Evolutionary conservation across 2,888 invertebrate genomes (phyloP).

Genomic region (Sphaerophoria taeniata): DNA sequence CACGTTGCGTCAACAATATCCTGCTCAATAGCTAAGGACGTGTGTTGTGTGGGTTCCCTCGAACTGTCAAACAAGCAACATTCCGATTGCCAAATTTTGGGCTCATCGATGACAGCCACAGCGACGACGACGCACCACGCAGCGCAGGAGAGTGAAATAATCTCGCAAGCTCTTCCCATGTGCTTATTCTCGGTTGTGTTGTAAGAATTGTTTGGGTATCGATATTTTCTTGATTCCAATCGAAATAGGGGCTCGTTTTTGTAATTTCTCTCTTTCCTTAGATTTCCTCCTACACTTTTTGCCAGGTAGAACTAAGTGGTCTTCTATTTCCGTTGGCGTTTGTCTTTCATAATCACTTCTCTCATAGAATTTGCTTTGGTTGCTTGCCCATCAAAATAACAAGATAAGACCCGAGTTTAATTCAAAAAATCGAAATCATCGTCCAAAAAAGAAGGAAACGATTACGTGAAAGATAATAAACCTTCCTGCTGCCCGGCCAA

Average conservation of each 20-base stretch:
- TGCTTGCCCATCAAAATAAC: not conserved
- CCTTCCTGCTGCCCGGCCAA: slow-evolving; percentile 3
- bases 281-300: not conserved
- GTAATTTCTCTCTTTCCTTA: not conserved
- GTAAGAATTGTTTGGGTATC: not conserved
- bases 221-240: not conserved
- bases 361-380: not conserved
- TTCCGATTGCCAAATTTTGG: not conserved
- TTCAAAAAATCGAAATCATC: slow-evolving; percentile 1
- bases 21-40: not conserved
- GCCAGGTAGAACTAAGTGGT: not conserved
- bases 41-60: not conserved
- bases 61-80: slow-evolving; percentile 5
- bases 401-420: slow-evolving; percentile 20
- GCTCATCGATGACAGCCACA: too few relatives aligned
- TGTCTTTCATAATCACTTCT: not conserved
- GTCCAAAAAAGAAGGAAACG: not conserved
- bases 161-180: not conserved
- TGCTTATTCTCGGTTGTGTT: not conserved
- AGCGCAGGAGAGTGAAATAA: not conserved
- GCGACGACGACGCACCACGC: not conserved
- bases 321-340: not conserved
- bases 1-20: slow-evolving; percentile 8
- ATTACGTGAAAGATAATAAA: slow-evolving; percentile 12
- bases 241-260: slow-evolving; percentile 12